Evolutionary conservation across 1,140 invertebrate species (phyloP), one percentile per base, ranked within the genome.

Genomic region (Heterodera carotae): DNA sequence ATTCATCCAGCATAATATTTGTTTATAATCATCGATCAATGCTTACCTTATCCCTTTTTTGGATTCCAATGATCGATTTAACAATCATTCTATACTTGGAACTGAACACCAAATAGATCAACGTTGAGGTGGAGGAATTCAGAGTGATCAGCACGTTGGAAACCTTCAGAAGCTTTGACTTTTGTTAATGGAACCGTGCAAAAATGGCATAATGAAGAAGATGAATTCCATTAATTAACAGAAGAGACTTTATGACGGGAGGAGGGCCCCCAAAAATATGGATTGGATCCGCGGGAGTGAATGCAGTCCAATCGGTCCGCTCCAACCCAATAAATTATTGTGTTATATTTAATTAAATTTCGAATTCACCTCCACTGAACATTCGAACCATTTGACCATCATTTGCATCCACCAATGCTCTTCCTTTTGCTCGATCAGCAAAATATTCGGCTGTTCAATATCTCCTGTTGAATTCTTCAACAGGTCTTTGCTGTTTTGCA

Each of bases 91-190:
- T 69, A 68, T 87, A 86, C 66, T 86, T 86, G 1, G 77, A 76
- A 25, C 76, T 78, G 68, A 86, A 86, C 29, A 84, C 80, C 15
- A 86, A 31, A 69, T 86, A 86, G n/a, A 86, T 78, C 64, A 86
- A 78, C 22, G 82, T 86, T 25, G 85, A 86, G 18, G 84, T 83
- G 12, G 85, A 82, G 8, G 86, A 86, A 71, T 86, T 86, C 22
- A 87, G 43, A 10, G 84, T 84, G 25, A 86, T 86, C n/a, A 86
- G 69, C 27, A 87, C 76, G 75, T 86, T 86, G 1, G 80, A 79
- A 22, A 86, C 76, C 69, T 85, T 70, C 8, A 33, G 10, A 2
- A 72, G n/a, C 60, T 22, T n/a, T n/a, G n/a, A n/a, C n/a, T n/a
- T n/a, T n/a, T n/a, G n/a, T n/a, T n/a, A n/a, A n/a, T n/a, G n/a